Percentiles rank a stretch among this genome's conserved stretches.
phyloP scores from a whole-genome alignment of 1,140 invertebrate species.

The Trichogramma pretiosum region DNA sequence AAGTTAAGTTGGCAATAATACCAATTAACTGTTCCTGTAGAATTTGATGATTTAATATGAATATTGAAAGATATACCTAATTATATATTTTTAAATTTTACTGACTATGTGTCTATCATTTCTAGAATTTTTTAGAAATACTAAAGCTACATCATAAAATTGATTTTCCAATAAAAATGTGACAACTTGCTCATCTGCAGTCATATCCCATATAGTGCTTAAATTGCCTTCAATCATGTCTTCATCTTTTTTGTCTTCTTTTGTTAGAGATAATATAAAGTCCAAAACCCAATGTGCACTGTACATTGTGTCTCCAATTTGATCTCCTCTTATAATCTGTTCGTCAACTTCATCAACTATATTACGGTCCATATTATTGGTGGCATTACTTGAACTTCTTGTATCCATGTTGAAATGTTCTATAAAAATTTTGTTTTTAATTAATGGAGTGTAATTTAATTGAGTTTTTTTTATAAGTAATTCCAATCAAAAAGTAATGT shows the following conservation, averaged over 20 bases:
- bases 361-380: slow-evolving; percentile 1
- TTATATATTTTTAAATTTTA: slow-evolving; percentile 8
- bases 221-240: slow-evolving; percentile 57
- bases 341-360: no score
- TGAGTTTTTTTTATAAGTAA: no score
- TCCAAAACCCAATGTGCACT: slow-evolving; percentile 64
- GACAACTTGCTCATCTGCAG: slow-evolving; percentile 60
- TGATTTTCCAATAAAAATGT: slow-evolving; percentile 57
- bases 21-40: slow-evolving; percentile 63
- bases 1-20: slow-evolving; percentile 64
- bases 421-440: no score
- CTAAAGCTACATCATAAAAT: slow-evolving; percentile 49
- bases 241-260: slow-evolving; percentile 38
- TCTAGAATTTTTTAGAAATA: slow-evolving; percentile 41
- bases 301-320: slow-evolving; percentile 65
- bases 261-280: slow-evolving; percentile 46
- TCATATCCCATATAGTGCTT: slow-evolving; percentile 72
- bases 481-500: no score
- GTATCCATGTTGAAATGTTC: no score
- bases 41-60: slow-evolving; percentile 18
- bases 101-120: slow-evolving; percentile 49
- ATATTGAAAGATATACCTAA: not conserved
- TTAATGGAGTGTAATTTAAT: no score
- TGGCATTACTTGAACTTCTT: not conserved
- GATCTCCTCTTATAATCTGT: slow-evolving; percentile 61